These are phyloP conservation scores for Aldrovandia affinis DNA, from an alignment of 2,797 vertebrate species.

Conservation along the genomic window DNA sequence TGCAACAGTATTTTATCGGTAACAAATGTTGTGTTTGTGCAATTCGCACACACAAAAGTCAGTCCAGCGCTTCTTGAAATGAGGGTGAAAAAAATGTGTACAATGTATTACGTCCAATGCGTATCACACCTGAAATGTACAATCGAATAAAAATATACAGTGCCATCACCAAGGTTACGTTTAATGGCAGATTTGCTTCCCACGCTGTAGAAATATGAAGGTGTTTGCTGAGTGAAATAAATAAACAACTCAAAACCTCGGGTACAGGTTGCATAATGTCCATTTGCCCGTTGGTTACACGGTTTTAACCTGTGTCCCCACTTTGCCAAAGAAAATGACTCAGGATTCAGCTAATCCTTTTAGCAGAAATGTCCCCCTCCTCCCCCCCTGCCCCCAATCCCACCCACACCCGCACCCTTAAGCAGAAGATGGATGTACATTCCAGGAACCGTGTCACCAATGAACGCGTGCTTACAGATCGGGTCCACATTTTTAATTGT, in stretches of 20 bases:
- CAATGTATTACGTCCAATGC: no score
- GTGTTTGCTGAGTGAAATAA: slow-evolving; percentile 55
- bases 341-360: slow-evolving; percentile 71
- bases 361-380: slow-evolving; percentile 53
- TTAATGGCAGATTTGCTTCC: slow-evolving; percentile 45
- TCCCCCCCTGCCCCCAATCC: background rate
- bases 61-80: no score
- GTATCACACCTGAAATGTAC: no score
- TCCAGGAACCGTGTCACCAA: slow-evolving; percentile 35
- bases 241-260: slow-evolving; percentile 52
- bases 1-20: no score
- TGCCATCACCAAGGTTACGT: slow-evolving; percentile 46
- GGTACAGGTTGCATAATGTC: slow-evolving; percentile 60
- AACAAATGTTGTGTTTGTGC: no score
- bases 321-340: slow-evolving; percentile 61
- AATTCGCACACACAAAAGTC: no score
- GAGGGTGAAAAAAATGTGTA: no score
- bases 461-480: slow-evolving; percentile 41
- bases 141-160: slow-evolving; percentile 32
- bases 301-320: slow-evolving; percentile 53
- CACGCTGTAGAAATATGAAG: slow-evolving; percentile 54
- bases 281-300: slow-evolving; percentile 58
- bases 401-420: slow-evolving; percentile 33
- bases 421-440: slow-evolving; percentile 54
- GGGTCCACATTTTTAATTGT: slow-evolving; percentile 56